phyloP scores from a whole-genome alignment of 2,113 vertebrate genomes.

The Setophaga kirtlandii region DNA sequence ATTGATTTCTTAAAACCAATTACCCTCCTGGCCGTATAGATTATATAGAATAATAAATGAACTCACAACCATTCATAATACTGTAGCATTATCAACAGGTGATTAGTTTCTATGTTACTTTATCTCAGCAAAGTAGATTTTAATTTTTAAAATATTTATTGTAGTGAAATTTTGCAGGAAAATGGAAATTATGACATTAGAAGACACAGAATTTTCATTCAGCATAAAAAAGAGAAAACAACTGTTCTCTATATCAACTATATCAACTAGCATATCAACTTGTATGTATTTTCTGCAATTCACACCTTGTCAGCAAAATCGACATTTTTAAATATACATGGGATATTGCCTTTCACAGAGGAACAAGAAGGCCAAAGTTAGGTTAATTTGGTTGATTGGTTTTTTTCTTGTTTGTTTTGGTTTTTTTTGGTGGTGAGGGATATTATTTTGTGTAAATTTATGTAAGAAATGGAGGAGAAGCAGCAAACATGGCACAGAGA shows the following conservation, averaged over 20 bases:
- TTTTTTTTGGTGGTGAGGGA: fast-evolving
- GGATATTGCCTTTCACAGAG: not conserved
- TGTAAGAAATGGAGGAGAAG: not conserved
- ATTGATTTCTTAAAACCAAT: not conserved
- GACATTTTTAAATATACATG: not conserved
- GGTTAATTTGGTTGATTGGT: not conserved
- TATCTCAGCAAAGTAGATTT: not conserved
- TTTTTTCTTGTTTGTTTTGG: not conserved
- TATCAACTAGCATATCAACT: not conserved
- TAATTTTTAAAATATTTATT: not conserved
- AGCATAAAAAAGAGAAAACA: not conserved
- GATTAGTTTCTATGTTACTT: not conserved
- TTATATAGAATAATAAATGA: not conserved
- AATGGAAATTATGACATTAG: not conserved
- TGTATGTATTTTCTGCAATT: not conserved
- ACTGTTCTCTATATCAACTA: not conserved
- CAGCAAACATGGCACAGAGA: not conserved
- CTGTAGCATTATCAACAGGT: not conserved
- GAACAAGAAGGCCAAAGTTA: not conserved
- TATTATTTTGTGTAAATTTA: not conserved
- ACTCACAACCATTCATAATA: not conserved
- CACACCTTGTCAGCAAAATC: not conserved
- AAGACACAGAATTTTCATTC: not conserved
- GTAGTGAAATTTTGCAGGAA: not conserved
- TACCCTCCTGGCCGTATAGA: not conserved